Evolutionary conservation across 1,140 invertebrate genomes (phyloP).

Genomic region (Hycleus phaleratus): DNA sequence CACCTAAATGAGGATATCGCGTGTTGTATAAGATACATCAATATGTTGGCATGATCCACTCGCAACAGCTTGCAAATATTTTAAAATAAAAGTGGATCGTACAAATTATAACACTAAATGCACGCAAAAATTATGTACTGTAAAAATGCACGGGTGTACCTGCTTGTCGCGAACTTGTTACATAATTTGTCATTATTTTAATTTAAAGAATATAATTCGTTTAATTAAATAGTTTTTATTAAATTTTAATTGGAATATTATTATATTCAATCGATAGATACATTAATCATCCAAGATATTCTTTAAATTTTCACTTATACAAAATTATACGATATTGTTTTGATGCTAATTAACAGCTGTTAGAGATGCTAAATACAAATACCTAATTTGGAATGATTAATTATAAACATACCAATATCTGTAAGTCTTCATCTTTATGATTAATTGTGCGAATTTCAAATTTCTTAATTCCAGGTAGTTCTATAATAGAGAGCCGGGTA

Average conservation of each 20-base stretch:
- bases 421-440: slow-evolving; percentile 12
- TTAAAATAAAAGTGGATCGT: neutral
- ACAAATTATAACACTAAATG: slow-evolving; percentile 1
- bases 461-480: too few species aligned
- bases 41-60: slow-evolving; percentile 12
- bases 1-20: slow-evolving; percentile 24
- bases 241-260: too few species aligned
- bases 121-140: too few species aligned
- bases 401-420: slow-evolving; percentile 9
- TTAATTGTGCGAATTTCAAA: slow-evolving; percentile 8
- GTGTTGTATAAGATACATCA: slow-evolving; percentile 20
- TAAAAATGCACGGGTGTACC: too few species aligned
- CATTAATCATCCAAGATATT: slow-evolving; percentile 10
- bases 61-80: slow-evolving; percentile 16
- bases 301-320: neutral
- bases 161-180: too few species aligned
- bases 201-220: too few species aligned
- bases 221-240: too few species aligned
- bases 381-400: slow-evolving; percentile 18
- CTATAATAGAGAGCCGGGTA: too few species aligned
- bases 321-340: slow-evolving; percentile 12
- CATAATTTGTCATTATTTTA: too few species aligned
- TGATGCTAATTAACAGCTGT: slow-evolving; percentile 16
- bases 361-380: slow-evolving; percentile 10
- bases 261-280: neutral